Conservation (phyloP, 2,797 vertebrate genomes). For the Malurus leucopterus region DNA sequence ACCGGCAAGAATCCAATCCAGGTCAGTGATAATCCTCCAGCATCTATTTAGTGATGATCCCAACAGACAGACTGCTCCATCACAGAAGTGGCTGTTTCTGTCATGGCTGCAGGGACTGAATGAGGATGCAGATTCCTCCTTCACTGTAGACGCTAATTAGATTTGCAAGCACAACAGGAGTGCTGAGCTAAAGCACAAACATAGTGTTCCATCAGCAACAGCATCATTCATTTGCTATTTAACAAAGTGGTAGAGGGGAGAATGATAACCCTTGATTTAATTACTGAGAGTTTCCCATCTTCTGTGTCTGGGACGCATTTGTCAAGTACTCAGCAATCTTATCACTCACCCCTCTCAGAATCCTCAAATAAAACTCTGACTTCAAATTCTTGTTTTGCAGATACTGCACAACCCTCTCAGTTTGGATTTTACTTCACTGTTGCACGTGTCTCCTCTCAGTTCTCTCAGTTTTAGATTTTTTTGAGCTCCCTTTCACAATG, state of each 20-base stretch:
- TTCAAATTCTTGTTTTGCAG: neutral
- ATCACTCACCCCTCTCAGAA: neutral
- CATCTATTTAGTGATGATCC: neutral
- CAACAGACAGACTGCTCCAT: constrained; percentile 4
- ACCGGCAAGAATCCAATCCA: constrained; percentile 40
- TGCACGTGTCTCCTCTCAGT: neutral
- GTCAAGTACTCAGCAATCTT: neutral
- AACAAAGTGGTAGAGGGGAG: neutral
- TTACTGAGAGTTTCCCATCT: neutral
- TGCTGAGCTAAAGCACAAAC: neutral
- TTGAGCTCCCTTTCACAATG: neutral
- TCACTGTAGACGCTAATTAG: neutral
- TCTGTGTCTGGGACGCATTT: neutral
- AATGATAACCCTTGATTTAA: neutral
- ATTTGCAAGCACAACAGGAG: neutral
- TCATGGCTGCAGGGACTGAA: neutral
- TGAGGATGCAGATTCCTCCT: neutral
- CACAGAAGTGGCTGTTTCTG: neutral
- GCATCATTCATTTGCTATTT: neutral
- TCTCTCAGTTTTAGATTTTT: neutral
- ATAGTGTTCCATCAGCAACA: neutral
- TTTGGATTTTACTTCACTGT: neutral
- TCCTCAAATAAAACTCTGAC: neutral
- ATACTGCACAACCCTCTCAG: neutral
- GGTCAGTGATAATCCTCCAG: constrained; percentile 31